These are phyloP conservation scores for Rallus limicola DNA, from an alignment of 2,113 vertebrate genomes.

Conservation along the genomic window DNA sequence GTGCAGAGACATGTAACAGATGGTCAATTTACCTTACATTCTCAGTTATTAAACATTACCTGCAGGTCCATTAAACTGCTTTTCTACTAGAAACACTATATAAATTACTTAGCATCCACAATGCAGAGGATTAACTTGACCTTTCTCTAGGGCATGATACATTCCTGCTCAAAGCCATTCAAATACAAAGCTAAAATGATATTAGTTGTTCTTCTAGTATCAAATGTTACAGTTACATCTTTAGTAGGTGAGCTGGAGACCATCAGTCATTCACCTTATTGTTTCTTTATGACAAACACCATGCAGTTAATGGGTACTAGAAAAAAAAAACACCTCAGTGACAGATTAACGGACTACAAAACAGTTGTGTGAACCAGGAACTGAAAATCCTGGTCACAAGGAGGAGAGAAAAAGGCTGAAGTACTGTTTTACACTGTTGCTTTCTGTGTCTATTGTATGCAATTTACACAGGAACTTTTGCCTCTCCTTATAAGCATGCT, in stretches of 20 bases:
- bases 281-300: neutral
- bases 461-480: neutral
- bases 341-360: neutral
- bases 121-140: neutral
- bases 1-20: slow-evolving; percentile 34
- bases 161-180: neutral
- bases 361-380: neutral
- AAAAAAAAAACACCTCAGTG: neutral
- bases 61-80: slow-evolving; percentile 47
- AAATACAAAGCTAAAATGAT: neutral
- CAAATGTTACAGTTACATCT: neutral
- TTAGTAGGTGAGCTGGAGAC: neutral
- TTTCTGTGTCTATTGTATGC: neutral
- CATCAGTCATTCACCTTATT: neutral
- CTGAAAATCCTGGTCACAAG: neutral
- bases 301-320: neutral
- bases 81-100: slow-evolving; percentile 40
- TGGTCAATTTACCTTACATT: slow-evolving; percentile 57
- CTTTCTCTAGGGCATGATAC: neutral
- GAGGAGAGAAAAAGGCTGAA: neutral
- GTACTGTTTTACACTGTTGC: neutral
- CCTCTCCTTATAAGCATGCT: neutral
- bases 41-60: slow-evolving; percentile 63
- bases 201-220: neutral
- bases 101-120: slow-evolving; percentile 3